phyloP scores from a whole-genome alignment of 2,113 vertebrate species.

The Serilophus lunatus region DNA sequence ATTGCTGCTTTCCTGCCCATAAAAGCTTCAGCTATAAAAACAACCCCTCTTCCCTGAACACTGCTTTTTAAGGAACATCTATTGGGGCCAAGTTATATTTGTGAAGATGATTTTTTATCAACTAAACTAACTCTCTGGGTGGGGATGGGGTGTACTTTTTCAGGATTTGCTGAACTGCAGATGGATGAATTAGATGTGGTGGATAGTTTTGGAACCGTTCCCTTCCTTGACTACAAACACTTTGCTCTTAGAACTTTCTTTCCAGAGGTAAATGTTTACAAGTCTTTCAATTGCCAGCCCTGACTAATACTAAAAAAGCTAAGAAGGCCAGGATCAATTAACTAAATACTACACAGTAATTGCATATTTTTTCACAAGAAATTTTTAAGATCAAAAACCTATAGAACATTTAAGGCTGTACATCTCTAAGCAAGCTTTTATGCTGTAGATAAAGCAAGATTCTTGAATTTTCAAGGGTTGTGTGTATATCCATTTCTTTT shows the following conservation, averaged over 20 bases:
- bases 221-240: slow-evolving; percentile 97
- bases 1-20: background rate
- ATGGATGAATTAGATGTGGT: slow-evolving; percentile 88
- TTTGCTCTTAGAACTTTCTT: slow-evolving; percentile 95
- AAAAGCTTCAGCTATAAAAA: background rate
- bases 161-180: slow-evolving; percentile 96
- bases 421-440: background rate
- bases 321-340: background rate
- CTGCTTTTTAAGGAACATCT: background rate
- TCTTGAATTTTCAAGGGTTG: slow-evolving; percentile 16
- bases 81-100: background rate
- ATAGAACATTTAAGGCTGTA: background rate
- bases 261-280: slow-evolving; percentile 83
- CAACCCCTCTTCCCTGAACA: background rate
- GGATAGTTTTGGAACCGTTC: slow-evolving; percentile 87
- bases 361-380: background rate
- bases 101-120: background rate
- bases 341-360: background rate
- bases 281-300: slow-evolving; percentile 34
- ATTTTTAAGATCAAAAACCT: background rate
- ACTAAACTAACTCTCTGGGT: background rate
- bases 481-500: slow-evolving; percentile 4
- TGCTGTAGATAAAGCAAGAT: background rate
- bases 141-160: slow-evolving; percentile 3
- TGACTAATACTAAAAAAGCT: slow-evolving; percentile 41